Evolutionary conservation across 2,888 invertebrate species (phyloP), one percentile per base, ranked within the genome.

Genomic region (Tipula confusa): DNA sequence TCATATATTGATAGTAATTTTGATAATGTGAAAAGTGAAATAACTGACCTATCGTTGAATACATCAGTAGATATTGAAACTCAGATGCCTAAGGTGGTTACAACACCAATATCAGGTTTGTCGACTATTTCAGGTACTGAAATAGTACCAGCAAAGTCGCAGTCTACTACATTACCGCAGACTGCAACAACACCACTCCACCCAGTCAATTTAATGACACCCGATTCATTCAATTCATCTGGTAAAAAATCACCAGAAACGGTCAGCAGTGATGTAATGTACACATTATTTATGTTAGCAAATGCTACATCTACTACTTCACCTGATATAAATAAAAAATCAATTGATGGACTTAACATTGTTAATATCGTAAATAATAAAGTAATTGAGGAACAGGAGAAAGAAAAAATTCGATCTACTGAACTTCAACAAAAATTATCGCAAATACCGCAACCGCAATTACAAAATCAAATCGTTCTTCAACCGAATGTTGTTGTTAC

Each of bases 131-230:
- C 13, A 9, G 29, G 79, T 15, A n/a, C 80, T n/a, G 80, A 31
- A 80, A n/a, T 38, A 6, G 15, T n/a, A 29, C 13, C 33, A 15
- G 9, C 9, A 64, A 83, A 43, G 48, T 48, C 83, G 29, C 43
- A 28, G n/a, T 9, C 48, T 5, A 29, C 48, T n/a, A 6, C 38
- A 1, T n/a, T 29, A 2, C 7, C 82, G 13, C 36, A 11, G n/a
- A 43, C 48, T 1, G 83, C 48, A 48, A 43, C 43, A 9, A 29
- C 48, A 29, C 15, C 83, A 18, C n/a, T 15, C 7, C 24, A 28
- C 9, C 90, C 91, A 31, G 89, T 95, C 29, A 96, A 94, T 87
- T 91, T 96, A 29, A 95, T 97, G 94, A 96, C 97, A 0, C 97
- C 97, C 0, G 96, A 97, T 87, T 96, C 96, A 18, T 97, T 97